These are phyloP conservation scores for Clivina fossor DNA, from an alignment of 2,888 invertebrate genomes.

Conservation along the genomic window DNA sequence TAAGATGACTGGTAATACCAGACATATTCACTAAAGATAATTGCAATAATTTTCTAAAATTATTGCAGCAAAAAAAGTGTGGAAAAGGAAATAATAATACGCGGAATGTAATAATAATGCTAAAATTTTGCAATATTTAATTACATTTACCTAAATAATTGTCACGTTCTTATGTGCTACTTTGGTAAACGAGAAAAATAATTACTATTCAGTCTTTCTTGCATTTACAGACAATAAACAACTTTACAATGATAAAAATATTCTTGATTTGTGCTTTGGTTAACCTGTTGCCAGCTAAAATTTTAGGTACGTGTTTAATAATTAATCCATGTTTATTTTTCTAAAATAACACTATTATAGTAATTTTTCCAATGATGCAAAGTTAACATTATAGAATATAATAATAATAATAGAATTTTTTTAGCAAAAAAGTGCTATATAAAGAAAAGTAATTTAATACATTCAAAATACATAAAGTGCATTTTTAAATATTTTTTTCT, in stretches of 20 bases:
- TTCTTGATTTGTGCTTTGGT: slow-evolving; percentile 17
- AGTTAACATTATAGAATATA: not conserved
- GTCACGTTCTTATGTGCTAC: slow-evolving; percentile 45
- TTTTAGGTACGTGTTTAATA: too few relatives aligned
- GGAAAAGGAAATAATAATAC: slow-evolving; percentile 21
- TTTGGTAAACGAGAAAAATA: slow-evolving; percentile 20
- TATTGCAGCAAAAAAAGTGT: slow-evolving; percentile 28
- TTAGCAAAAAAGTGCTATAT: too few relatives aligned
- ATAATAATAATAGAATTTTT: not conserved
- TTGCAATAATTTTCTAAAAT: slow-evolving; percentile 30
- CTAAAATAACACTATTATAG: too few relatives aligned
- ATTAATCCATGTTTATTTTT: too few relatives aligned
- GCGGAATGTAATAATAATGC: slow-evolving; percentile 26
- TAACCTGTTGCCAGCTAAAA: too few relatives aligned
- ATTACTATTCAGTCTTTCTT: slow-evolving; percentile 24
- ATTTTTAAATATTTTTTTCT: too few relatives aligned
- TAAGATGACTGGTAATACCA: slow-evolving; percentile 6
- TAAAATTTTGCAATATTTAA: slow-evolving; percentile 42
- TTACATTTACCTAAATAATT: slow-evolving; percentile 44
- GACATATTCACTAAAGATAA: slow-evolving; percentile 26
- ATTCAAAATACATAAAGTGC: too few relatives aligned
- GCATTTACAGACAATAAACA: slow-evolving; percentile 12
- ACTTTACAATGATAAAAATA: slow-evolving; percentile 7
- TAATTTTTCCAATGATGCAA: too few relatives aligned
- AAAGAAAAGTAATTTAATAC: too few relatives aligned